Evolutionary conservation across 2,113 vertebrate genomes (phyloP).

Genomic region (Gallinago jamesoni): DNA sequence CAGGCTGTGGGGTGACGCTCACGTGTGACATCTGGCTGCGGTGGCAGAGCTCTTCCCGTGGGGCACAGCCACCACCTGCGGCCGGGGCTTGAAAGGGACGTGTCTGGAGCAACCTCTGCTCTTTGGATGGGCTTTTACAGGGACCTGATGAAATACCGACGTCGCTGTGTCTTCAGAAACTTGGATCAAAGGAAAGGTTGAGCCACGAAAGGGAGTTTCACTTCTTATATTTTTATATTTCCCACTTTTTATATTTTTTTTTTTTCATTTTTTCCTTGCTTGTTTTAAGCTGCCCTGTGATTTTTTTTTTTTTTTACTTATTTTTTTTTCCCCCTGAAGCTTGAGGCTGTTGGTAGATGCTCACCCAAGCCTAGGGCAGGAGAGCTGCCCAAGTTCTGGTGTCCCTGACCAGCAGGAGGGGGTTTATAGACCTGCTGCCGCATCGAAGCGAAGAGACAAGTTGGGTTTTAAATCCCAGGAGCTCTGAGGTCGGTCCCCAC

Average conservation of each 20-base stretch:
- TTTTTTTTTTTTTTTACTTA: not conserved
- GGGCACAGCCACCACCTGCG: not conserved
- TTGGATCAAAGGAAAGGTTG: not conserved
- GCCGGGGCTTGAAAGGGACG: not conserved
- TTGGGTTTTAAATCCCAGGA: not conserved
- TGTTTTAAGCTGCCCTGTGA: not conserved
- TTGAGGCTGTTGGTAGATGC: not conserved
- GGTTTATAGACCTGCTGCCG: not conserved
- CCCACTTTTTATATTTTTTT: too few species aligned
- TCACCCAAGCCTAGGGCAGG: not conserved
- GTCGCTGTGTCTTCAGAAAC: not conserved
- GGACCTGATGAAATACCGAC: rapidly evolving
- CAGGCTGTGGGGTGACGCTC: not conserved
- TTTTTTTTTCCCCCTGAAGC: not conserved
- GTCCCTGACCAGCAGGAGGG: not conserved
- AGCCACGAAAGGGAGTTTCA: not conserved
- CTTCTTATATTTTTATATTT: not conserved
- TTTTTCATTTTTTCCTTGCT: not conserved
- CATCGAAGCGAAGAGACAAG: not conserved
- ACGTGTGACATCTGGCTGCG: not conserved
- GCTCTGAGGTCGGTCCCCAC: not conserved
- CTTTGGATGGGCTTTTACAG: not conserved
- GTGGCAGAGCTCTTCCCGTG: not conserved
- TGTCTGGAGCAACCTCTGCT: not conserved
- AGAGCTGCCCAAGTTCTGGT: not conserved